Base-by-base conservation (phyloP, 2,888 invertebrate genomes). In the Strigamia maritima region DNA sequence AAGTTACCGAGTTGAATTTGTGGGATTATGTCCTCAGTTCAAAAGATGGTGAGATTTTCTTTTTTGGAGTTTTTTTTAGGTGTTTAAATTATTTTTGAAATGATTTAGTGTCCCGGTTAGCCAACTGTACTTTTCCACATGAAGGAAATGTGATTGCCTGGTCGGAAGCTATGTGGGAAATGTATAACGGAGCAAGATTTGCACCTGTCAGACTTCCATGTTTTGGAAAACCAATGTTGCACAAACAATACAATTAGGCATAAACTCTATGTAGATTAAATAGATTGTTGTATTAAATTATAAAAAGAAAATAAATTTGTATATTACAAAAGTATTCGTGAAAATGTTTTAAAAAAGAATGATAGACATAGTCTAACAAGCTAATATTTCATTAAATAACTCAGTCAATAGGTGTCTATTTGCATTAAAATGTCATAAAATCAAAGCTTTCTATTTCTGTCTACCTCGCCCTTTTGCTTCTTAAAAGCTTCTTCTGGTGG, bases 211-310 rank as follows among this genome's bases (percentile, higher is more conserved):
- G 70, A 70, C 70, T 70, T 70, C 70, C 70, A 6, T 70, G 70
- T 70, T 70, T 70, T 70, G 70, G 70, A 70, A 70, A 70, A 70
- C 70, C 70, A 7, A 70, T 70, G 28, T n/a, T 70, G 70, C 70
- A 70, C 14, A 70, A 70, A 70, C 70, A 70, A 70, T 70, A 70
- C 7, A 70, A 28, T 28, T 70, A 70, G 28, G n/a, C n/a, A 2
- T 28, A 70, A 70, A 28, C 1, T 24, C 60, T 8, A 22, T 54
- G n/a, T 54, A 22, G 54, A 35, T 54, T 19, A 44, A 40, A 19
- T 19, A n/a, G 7, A 19, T 54, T 54, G n/a, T 54, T 19, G n/a
- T n/a, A 54, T 54, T 19, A 54, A 54, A 54, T 54, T n/a, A 54
- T 54, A 54, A 54, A 54, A 54, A 54, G n/a, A 19, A 54, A 54